Evolutionary conservation across 2,113 vertebrate species (phyloP), one percentile per base, ranked within the genome.

Genomic region (Mastomys coucha): DNA sequence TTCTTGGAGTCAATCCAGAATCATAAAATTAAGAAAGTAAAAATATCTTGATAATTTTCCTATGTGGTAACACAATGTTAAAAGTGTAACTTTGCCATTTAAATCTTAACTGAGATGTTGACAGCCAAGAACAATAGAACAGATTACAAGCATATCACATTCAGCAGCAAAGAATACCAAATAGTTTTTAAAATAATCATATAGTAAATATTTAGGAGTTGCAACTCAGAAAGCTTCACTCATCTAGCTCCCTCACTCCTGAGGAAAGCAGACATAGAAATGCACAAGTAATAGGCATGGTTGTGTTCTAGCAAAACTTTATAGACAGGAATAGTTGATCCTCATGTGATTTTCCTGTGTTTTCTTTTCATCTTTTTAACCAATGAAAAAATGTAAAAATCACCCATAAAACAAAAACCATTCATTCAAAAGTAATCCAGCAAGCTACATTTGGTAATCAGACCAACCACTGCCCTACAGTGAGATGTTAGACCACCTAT

Each of bases 1-100:
- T 80, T 63, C 85, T 12, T 22, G 70, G 26, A 22, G 0, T 56
- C 7, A 97, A 84, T 91, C 88, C 1, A 26, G 5, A 19, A 73
- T 92, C 72, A 88, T 89, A 95, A 97, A 96, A n/a, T 88, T 89
- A 92, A 98, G 42, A 76, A 0, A 17, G 33, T 56, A 80, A 39
- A 28, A 65, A 3, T 56, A 1, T 49, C 91, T 81, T 92, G 26
- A 65, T 31, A 87, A 0, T 26, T 97, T 95, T 91, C 19, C 77
- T 53, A 39, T 33, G 49, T 14, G 88, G 11, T 53, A 95, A 85
- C 1, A 63, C 3, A 7, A 80, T 81, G 3, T 84, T 91, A 75
- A 88, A 93, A 93, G 70, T n/a, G 13, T 3, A 14, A 94, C 4
- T 49, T 80, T 31, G 67, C 16, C 77, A 0, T 93, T 56, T 94